These are phyloP conservation scores for Saxidomus purpurata DNA, from an alignment of 1,140 invertebrate genomes.

Conservation along the genomic window DNA sequence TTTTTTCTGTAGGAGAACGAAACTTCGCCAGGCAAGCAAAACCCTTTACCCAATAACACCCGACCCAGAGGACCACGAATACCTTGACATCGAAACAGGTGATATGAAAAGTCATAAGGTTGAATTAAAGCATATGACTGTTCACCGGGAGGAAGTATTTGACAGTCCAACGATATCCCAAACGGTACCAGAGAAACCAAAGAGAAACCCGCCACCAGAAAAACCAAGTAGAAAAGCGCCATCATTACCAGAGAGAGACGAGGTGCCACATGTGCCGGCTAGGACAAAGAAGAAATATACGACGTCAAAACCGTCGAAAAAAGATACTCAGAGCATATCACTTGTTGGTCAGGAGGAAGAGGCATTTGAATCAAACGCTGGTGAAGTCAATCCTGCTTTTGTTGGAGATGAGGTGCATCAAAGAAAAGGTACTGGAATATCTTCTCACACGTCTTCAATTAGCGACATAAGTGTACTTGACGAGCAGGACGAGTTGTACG, in stretches of 20 bases:
- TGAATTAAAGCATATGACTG: neutral
- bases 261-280: neutral
- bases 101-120: neutral
- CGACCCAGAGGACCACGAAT: neutral
- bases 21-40: neutral
- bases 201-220: neutral
- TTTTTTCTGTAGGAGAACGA: neutral
- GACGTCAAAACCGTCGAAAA: neutral
- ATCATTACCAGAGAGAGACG: neutral
- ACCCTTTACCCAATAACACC: neutral
- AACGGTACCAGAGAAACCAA: conserved; percentile 15
- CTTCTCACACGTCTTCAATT: neutral
- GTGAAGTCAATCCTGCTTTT: neutral
- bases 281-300: neutral
- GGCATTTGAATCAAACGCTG: neutral
- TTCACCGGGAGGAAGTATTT: neutral
- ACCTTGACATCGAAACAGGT: neutral
- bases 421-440: too few relatives aligned
- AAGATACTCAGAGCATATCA: neutral
- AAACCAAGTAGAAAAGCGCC: neutral
- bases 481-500: neutral
- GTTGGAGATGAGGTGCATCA: neutral
- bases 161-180: neutral
- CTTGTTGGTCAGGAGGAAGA: too few relatives aligned
- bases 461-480: neutral